Base-by-base conservation (phyloP, 1,140 invertebrate genomes). In the Ylistrum balloti region DNA sequence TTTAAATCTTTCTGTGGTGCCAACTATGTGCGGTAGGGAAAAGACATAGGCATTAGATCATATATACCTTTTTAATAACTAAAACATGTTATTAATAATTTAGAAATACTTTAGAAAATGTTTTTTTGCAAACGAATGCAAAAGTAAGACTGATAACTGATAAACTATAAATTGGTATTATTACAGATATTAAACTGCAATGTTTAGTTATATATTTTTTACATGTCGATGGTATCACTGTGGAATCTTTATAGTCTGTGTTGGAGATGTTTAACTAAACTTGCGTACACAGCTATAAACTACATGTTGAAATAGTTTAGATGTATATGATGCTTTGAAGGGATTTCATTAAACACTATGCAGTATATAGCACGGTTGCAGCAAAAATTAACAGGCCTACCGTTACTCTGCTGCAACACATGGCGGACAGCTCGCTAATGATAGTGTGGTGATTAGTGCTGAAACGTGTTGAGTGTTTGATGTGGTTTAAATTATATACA, bases 281-380 rank as follows among this genome's bases (percentile, higher is more conserved):
- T 74, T 11, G 20, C 56, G 56, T 74, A 28, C 56, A 74, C 28
- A 74, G 28, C 56, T 22, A 74, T 74, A 74, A 74, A 74, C 56
- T 74, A n/a, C 56, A 28, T 74, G n/a, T 9, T 74, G n/a, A 74
- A 74, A 17, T 74, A n/a, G 56, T 28, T 48, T 28, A 74, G 56
- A 74, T 74, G 56, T 74, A 74, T 74, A n/a, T 74, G 11, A 74
- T 28, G 56, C 56, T 74, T 74, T 74, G 56, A 74, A 74, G 56
- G n/a, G n/a, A 28, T 48, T 74, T 74, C 13, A 28, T 74, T 74
- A 74, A 74, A 74, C 56, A 74, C 11, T 74, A 74, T 74, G n/a
- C 56, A 74, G 56, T 28, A 74, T 74, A 74, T 74, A 74, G 56
- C 22, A 74, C 1, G 56, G 28, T 17, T 28, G 56, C 56, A 74